Evolutionary conservation across 2,888 invertebrate species (phyloP).

Genomic region (Mythimna loreyi): DNA sequence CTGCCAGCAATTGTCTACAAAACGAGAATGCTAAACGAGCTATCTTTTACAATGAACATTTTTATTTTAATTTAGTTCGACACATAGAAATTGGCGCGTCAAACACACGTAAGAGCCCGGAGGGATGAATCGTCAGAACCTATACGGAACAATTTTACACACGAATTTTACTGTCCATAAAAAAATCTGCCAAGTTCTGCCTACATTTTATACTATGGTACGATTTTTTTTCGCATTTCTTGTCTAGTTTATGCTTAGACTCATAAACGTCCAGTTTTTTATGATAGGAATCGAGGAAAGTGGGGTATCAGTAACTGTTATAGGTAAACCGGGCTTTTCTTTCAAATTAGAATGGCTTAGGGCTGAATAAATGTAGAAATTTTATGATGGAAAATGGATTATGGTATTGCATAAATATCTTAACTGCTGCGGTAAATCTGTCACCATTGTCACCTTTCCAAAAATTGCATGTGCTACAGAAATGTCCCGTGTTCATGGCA

Average conservation of each 20-base stretch:
- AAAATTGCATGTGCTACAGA: too few relatives aligned
- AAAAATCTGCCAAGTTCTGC: constrained; percentile 77
- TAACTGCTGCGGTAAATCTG: neutral
- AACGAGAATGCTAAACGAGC: constrained; percentile 29
- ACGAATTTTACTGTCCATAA: constrained; percentile 80
- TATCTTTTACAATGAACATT: constrained; percentile 28
- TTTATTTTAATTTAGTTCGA: constrained; percentile 54
- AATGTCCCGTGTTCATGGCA: too few relatives aligned
- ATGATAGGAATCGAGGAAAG: constrained; percentile 5
- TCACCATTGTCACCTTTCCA: neutral
- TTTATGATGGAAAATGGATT: too few relatives aligned
- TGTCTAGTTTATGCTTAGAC: constrained; percentile 47
- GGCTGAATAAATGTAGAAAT: neutral
- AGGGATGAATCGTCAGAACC: constrained; percentile 62
- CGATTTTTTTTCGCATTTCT: constrained; percentile 71
- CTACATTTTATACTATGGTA: constrained; percentile 75
- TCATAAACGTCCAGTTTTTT: constrained; percentile 44
- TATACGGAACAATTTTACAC: constrained; percentile 75
- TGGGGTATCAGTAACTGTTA: constrained; percentile 17
- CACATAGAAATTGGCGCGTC: constrained; percentile 59
- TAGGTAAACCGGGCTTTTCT: constrained; percentile 11
- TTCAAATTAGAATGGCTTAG: neutral
- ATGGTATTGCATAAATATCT: neutral
- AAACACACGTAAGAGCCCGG: constrained; percentile 55
- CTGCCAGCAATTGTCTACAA: constrained; percentile 28